phyloP scores from a whole-genome alignment of 2,888 invertebrate genomes.

The Ethmia dodecea region DNA sequence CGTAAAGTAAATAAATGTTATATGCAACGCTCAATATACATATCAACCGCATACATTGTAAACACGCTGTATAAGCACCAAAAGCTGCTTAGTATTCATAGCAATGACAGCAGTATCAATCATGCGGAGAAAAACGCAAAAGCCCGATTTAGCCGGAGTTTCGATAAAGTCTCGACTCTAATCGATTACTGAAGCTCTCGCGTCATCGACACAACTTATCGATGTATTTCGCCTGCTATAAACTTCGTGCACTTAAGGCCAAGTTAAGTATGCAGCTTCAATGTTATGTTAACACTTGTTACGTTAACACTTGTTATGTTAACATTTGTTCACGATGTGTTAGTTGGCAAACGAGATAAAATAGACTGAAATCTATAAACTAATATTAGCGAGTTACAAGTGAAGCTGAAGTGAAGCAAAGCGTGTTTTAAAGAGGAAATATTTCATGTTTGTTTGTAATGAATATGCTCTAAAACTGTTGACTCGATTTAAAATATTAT shows the following conservation, averaged over 20 bases:
- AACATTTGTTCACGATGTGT: too few relatives aligned
- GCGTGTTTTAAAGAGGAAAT: too few relatives aligned
- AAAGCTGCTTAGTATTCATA: background rate
- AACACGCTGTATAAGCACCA: background rate
- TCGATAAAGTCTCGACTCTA: slow-evolving; percentile 17
- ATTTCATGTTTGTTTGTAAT: too few relatives aligned
- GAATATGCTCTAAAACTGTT: too few relatives aligned
- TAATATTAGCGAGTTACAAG: too few relatives aligned
- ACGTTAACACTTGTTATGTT: background rate
- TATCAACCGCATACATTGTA: background rate
- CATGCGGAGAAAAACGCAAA: slow-evolving; percentile 5
- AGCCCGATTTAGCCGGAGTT: slow-evolving; percentile 1
- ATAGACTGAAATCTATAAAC: too few relatives aligned
- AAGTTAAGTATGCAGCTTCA: slow-evolving; percentile 5
- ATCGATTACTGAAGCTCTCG: slow-evolving; percentile 29
- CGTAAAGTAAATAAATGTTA: background rate
- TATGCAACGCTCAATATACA: background rate
- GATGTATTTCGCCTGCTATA: slow-evolving; percentile 23
- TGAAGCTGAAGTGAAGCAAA: too few relatives aligned
- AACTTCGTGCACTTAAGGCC: slow-evolving; percentile 25
- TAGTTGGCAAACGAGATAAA: too few relatives aligned
- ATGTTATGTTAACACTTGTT: background rate
- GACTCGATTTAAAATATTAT: too few relatives aligned
- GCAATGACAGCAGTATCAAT: slow-evolving; percentile 2
- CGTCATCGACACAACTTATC: slow-evolving; percentile 34